Evolutionary conservation across 2,888 invertebrate species (phyloP), one percentile per base, ranked within the genome.

Genomic region (Pyrgus malvae): DNA sequence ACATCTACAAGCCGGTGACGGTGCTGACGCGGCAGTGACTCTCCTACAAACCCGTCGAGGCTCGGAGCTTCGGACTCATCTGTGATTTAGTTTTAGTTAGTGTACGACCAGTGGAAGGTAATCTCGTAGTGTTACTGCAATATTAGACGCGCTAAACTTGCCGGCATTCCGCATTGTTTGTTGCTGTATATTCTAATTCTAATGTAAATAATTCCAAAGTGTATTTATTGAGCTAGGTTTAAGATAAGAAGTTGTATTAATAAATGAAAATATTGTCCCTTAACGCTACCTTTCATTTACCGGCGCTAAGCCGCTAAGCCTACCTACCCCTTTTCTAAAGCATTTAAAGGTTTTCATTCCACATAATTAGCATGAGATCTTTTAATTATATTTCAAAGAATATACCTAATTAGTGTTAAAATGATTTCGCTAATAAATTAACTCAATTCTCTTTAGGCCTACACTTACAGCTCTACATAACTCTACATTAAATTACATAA

Each of bases 1-100:
- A 92, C 64, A 90, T 90, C 68, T 90, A 80, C 80, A 90, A 92
- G 66, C 92, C 92, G 1, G 80, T 92, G 60, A 91, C 92, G 44
- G 90, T 92, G 23, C 86, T 92, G 23, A 90, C 91, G 57, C 85
- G 92, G 67, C 91, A 92, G 64, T 90, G 83, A 85, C 54, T 59
- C 64, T 68, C 69, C 70, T 55, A 58, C 55, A 66, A 72, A 69
- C 70, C 74, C 69, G 63, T 62, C 65, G 65, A 66, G 63, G 70
- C 69, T 67, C 65, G 70, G 62, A 37, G 67, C 65, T 67, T 64
- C 64, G 67, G 70, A 69, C 64, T 67, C 69, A 87, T 85, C 88
- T 88, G 88, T 88, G 88, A 88, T 88, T 69, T 88, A 87, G 84
- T 61, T 61, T 64, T 81, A 81, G 69, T 74, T 73, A 78, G 76